These are phyloP conservation scores for Sericinus montela DNA, from an alignment of 2,888 invertebrate species.

Conservation along the genomic window DNA sequence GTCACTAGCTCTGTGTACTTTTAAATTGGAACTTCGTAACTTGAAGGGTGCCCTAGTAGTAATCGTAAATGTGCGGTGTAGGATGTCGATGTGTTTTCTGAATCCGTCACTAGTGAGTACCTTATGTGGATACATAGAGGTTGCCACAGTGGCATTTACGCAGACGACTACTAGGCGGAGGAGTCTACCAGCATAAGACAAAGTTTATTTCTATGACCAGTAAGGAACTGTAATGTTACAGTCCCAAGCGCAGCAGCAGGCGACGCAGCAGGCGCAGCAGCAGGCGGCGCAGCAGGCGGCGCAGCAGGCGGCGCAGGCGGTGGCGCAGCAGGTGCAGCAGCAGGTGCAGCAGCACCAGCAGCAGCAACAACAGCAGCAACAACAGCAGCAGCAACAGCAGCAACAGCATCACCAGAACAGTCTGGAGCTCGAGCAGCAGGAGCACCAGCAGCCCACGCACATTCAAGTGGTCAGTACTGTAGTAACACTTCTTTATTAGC, in stretches of 20 bases:
- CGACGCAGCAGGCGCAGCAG: conserved; percentile 40
- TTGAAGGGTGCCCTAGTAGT: no score
- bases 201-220: no score
- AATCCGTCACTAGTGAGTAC: no score
- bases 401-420: conserved; percentile 57
- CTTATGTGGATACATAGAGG: no score
- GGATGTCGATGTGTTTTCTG: no score
- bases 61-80: no score
- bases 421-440: conserved; percentile 58
- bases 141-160: no score
- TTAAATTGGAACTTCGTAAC: no score
- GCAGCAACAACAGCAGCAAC: conserved; percentile 47
- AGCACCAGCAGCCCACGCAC: conserved; percentile 70
- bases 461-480: conserved; percentile 63
- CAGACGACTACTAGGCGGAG: no score
- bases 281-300: conserved; percentile 45
- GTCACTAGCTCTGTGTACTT: no score
- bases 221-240: neutral
- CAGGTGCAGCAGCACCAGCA: conserved; percentile 47
- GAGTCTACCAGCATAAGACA: no score
- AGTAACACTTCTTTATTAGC: no score
- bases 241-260: conserved; percentile 46
- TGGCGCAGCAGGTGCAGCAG: conserved; percentile 49
- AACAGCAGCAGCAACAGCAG: conserved; percentile 42
- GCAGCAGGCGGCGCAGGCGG: conserved; percentile 49